A percentile compares a stretch with the other conserved stretches of the same genome.
phyloP scores from a whole-genome alignment of 92 coral and sea anemone species.

The Anthopleura xanthogrammica region DNA sequence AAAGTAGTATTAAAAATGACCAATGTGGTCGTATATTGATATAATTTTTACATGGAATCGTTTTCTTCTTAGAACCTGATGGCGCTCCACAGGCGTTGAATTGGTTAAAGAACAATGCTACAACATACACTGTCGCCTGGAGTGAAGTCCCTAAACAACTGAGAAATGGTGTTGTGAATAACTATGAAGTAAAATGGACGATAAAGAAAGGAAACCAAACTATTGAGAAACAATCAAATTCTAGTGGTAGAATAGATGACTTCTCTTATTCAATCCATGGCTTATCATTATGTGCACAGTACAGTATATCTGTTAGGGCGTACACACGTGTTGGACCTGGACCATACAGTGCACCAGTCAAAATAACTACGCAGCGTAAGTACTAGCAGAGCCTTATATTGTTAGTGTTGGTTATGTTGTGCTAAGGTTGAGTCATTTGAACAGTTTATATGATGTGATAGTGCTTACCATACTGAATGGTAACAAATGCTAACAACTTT shows the following conservation, averaged over 20 bases:
- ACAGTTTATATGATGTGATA: neutral
- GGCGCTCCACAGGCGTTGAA: slow-evolving; percentile 22
- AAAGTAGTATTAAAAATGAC: too few relatives aligned
- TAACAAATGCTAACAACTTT: too few relatives aligned
- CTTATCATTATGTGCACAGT: slow-evolving; percentile 32
- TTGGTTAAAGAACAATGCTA: slow-evolving; percentile 16
- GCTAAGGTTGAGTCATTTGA: neutral
- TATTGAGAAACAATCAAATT: neutral
- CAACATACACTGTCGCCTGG: slow-evolving; percentile 41
- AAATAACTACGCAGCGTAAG: slow-evolving; percentile 41
- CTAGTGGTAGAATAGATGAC: slow-evolving; percentile 12
- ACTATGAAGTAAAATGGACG: slow-evolving; percentile 33
- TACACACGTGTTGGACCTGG: slow-evolving; percentile 54
- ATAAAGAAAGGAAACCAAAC: neutral
- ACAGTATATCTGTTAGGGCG: slow-evolving; percentile 53
- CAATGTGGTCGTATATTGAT: too few relatives aligned
- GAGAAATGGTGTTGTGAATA: slow-evolving; percentile 32
- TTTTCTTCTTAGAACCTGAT: neutral
- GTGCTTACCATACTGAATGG: too few relatives aligned
- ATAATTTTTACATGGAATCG: too few relatives aligned
- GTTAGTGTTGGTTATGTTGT: neutral
- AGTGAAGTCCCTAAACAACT: slow-evolving; percentile 14
- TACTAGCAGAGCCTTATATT: neutral
- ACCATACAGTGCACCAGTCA: slow-evolving; percentile 22
- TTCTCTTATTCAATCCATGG: slow-evolving; percentile 11